Evolutionary conservation across 2,797 vertebrate genomes (phyloP), one percentile per base, ranked within the genome.

Genomic region (Enteromius mattozi): DNA sequence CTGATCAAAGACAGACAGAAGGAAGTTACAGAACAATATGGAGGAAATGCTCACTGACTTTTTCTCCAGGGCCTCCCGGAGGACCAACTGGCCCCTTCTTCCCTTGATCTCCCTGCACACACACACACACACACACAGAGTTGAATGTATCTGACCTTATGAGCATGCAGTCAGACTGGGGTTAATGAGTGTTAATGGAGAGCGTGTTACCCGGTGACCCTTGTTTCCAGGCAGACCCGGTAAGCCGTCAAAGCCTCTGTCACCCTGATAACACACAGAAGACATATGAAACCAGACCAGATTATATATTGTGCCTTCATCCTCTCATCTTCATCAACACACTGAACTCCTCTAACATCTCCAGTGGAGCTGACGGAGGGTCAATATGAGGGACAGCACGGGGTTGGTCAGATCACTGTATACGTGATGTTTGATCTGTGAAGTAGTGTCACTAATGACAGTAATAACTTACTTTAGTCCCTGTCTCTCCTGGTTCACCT

Each of bases 171-270:
- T 63, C 33, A 65, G 10, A 40, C 9, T 40, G 9, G 24, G 33
- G 14, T 30, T 24, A 33, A 24, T 65, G 37, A 12, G 56, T 42
- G 54, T 30, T 63, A 49, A 30, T 68, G 66, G 12, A 40, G 27
- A 30, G 21, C 65, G 7, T 93, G 96, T 95, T 78, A 99, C 98
- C 88, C 96, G 95, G 72, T 98, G 97, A 40, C 98, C 98, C 87
- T 97, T 97, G 92, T 98, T 95, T 6, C 98, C 98, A 0, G 97
- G 97, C 59, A 99, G 92, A 87, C 98, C 98, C 16, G 97, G 97
- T 84, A 99, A 91, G 21, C 98, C 97, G 42, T 99, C 98, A 13
- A 99, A 98, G 1, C 98, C 98, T 35, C 98, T 91, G 88, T 98
- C 97, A 4, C 98, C 98, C 98, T 99, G 81, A 4, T 49, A 84